Evolutionary conservation across 2,888 invertebrate species (phyloP).

Genomic region (Pseudococcus jackbeardsleyi): DNA sequence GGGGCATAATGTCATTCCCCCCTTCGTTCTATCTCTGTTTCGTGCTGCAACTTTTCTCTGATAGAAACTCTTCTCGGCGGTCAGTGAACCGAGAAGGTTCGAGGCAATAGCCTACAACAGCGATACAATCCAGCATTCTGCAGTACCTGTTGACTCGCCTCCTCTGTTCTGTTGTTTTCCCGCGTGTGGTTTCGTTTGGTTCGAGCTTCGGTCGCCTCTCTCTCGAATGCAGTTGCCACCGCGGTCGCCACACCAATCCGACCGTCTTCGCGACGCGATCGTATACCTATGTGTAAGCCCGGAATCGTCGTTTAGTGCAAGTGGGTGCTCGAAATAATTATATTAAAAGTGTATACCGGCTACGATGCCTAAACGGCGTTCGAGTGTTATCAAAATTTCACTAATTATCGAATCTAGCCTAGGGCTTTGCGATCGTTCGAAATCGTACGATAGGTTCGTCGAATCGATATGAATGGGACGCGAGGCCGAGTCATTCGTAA

Average conservation of each 20-base stretch:
- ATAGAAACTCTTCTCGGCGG: conserved; percentile 63
- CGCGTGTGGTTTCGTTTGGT: conserved; percentile 55
- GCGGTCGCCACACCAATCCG: conserved; percentile 27
- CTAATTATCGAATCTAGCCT: neutral
- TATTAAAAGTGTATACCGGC: neutral
- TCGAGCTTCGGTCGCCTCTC: conserved; percentile 14
- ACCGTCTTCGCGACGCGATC: conserved; percentile 42
- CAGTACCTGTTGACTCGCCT: conserved; percentile 64
- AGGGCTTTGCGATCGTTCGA: neutral
- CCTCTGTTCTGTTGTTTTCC: conserved; percentile 50
- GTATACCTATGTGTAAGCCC: conserved; percentile 16
- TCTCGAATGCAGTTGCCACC: conserved; percentile 56
- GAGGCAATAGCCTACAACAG: conserved; percentile 64
- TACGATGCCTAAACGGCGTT: conserved; percentile 24
- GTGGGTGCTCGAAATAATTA: neutral
- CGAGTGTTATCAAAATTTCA: conserved; percentile 11
- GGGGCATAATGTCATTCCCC: conserved; percentile 55
- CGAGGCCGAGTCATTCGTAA: conserved; percentile 31
- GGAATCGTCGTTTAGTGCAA: conserved; percentile 20
- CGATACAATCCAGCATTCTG: conserved; percentile 64
- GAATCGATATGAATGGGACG: conserved; percentile 22
- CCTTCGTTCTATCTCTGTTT: neutral
- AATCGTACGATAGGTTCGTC: neutral
- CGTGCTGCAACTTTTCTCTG: conserved; percentile 64
- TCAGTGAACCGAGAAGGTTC: conserved; percentile 64